A percentile compares a stretch with the other conserved stretches of the same genome.
phyloP scores from a whole-genome alignment of 2,113 vertebrate species.

The Sclerurus mexicanus region DNA sequence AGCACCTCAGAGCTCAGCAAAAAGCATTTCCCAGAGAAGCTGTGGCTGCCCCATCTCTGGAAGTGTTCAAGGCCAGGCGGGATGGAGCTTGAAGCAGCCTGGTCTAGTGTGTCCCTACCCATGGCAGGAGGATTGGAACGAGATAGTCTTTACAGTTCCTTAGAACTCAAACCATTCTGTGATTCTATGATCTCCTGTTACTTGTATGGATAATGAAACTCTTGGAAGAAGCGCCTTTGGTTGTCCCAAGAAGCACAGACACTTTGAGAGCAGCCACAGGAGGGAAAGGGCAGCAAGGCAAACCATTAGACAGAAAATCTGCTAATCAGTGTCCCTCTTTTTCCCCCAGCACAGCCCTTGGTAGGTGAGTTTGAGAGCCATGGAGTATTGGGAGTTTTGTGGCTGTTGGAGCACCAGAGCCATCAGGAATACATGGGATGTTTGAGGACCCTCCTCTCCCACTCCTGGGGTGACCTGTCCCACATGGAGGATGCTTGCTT shows the following conservation, averaged over 20 bases:
- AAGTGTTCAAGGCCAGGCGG: background rate
- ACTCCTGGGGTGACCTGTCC: background rate
- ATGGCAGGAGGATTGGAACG: background rate
- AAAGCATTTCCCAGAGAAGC: background rate
- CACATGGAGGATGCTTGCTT: background rate
- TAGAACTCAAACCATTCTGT: background rate
- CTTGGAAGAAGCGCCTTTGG: background rate
- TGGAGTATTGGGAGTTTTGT: background rate
- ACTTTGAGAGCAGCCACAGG: accelerated
- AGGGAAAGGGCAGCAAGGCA: background rate
- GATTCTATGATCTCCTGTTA: background rate
- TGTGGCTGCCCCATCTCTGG: background rate
- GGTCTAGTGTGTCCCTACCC: background rate
- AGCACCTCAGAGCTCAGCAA: background rate
- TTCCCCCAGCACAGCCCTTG: background rate
- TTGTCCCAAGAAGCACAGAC: background rate
- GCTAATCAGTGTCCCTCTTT: background rate
- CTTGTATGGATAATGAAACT: background rate
- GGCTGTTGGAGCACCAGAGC: background rate
- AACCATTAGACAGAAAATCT: background rate
- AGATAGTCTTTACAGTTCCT: background rate
- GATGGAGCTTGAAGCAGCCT: accelerated
- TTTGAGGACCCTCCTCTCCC: background rate
- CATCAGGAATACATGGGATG: background rate
- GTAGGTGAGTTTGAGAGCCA: background rate